Percentiles rank a stretch among this genome's conserved stretches.
Evolutionary conservation across 2,797 vertebrate genomes (phyloP).

Genomic region (Spinus olivaceus): DNA sequence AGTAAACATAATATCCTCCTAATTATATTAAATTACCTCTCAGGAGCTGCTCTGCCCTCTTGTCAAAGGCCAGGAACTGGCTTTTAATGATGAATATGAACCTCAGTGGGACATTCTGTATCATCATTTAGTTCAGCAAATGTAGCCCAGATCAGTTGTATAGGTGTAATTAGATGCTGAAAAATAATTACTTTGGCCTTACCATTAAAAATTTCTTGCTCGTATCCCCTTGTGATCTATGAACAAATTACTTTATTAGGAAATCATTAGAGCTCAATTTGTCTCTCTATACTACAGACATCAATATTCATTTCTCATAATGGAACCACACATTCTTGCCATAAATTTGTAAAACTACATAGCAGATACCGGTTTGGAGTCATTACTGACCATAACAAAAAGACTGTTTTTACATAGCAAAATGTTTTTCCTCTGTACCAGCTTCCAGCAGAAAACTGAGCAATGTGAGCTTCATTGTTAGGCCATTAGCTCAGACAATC

Average conservation of each 20-base stretch:
- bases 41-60: slow-evolving; percentile 50
- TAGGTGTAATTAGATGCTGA: slow-evolving; percentile 74
- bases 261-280: slow-evolving; percentile 78
- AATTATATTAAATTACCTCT: slow-evolving; percentile 62
- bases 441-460: background rate
- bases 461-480: background rate
- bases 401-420: background rate
- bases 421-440: background rate
- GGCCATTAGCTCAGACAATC: background rate
- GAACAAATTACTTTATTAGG: slow-evolving; percentile 81
- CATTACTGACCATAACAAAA: slow-evolving; percentile 22
- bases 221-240: slow-evolving; percentile 72
- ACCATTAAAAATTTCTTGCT: slow-evolving; percentile 64
- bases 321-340: slow-evolving; percentile 51
- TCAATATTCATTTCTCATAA: slow-evolving; percentile 75
- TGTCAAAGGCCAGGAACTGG: slow-evolving; percentile 56
- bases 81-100: slow-evolving; percentile 54
- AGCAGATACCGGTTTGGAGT: slow-evolving; percentile 16
- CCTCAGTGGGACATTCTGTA: slow-evolving; percentile 45
- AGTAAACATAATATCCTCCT: slow-evolving; percentile 64
- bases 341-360: slow-evolving; percentile 50
- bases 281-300: slow-evolving; percentile 65
- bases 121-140: slow-evolving; percentile 44
- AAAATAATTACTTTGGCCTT: slow-evolving; percentile 76
- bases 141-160: slow-evolving; percentile 51